Evolutionary conservation across 2,888 invertebrate species (phyloP).

Genomic region (Agrotis clavis): DNA sequence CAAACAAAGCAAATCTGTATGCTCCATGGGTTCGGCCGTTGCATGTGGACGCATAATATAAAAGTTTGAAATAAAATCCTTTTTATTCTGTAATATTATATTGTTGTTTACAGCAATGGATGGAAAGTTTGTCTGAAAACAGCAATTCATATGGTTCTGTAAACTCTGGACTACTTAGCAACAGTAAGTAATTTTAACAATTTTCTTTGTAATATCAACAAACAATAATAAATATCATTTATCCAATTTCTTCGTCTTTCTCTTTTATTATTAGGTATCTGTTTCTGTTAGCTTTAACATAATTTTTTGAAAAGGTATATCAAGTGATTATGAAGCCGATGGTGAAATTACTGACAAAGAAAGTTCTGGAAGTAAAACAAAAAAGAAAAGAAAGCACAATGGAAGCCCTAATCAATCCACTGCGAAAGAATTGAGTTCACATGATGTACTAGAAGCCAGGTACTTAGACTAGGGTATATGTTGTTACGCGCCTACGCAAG

Average conservation of each 20-base stretch:
- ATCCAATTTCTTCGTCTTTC: constrained; percentile 18
- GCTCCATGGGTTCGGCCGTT: not conserved
- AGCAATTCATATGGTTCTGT: constrained; percentile 77
- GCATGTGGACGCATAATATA: not conserved
- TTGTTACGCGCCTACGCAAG: too few species aligned
- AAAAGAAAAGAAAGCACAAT: constrained; percentile 58
- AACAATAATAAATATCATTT: constrained; percentile 42
- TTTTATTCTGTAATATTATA: constrained; percentile 48
- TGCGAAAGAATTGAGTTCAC: constrained; percentile 45
- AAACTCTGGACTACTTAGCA: constrained; percentile 64
- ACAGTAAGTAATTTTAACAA: constrained; percentile 56
- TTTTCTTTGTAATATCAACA: constrained; percentile 38
- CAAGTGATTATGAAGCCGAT: constrained; percentile 71
- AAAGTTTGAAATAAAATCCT: constrained; percentile 17
- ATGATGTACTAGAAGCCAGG: constrained; percentile 41
- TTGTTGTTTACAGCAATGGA: constrained; percentile 80
- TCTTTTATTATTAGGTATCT: constrained; percentile 28
- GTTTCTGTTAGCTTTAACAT: constrained; percentile 13
- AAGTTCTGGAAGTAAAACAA: constrained; percentile 49
- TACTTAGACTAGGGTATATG: constrained; percentile 7
- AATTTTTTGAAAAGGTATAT: constrained; percentile 65
- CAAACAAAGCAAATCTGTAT: not conserved
- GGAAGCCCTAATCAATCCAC: constrained; percentile 44
- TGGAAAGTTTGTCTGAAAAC: constrained; percentile 81
- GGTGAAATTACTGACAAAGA: constrained; percentile 61